Base-by-base conservation (phyloP, 1,140 invertebrate species). In the Cydia amplana region DNA sequence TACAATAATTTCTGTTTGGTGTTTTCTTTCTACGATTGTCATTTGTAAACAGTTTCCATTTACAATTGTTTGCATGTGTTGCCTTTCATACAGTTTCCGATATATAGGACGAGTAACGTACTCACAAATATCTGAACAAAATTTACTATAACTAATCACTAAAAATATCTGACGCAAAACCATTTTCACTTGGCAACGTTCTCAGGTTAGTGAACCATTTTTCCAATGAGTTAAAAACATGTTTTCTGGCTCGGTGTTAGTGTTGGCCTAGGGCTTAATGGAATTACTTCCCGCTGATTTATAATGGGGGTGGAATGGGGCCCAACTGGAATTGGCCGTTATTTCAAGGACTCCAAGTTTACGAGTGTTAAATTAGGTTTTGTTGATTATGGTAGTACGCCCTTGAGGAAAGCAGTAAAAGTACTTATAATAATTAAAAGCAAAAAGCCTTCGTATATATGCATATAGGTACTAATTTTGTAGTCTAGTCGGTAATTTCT, bases 151-250 rank as follows among this genome's bases (percentile, higher is more conserved):
- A 36, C 2, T 32, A 43, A 43, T 14, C 43, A 16, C 4, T 9
- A 14, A 77, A 81, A 83, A 83, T 78, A 80, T n/a, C 7, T 60
- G 18, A 12, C 18, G 16, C 55, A 23, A 23, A 10, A 10, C 14
- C 20, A 60, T 23, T 60, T 20, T 23, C 55, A 10, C 9, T 60
- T 60, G 55, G 55, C 55, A 60, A 60, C 55, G 20, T n/a, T 23
- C 10, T n/a, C 51, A 18, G 16, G 16, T 55, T 18, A 16, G 1
- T 18, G 6, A 55, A 23, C 55, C 55, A 60, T 60, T 23, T 83
- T 81, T 81, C 82, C 81, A 78, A 75, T 46, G 51, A 64, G 65
- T 78, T 75, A 74, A 83, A 86, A 86, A 85, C 81, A 86, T 86
- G 83, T 86, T 85, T 83, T 75, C 76, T 78, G 79, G 80, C 79